Evolutionary conservation across 2,797 vertebrate species (phyloP).

Genomic region (Tenualosa ilisha): DNA sequence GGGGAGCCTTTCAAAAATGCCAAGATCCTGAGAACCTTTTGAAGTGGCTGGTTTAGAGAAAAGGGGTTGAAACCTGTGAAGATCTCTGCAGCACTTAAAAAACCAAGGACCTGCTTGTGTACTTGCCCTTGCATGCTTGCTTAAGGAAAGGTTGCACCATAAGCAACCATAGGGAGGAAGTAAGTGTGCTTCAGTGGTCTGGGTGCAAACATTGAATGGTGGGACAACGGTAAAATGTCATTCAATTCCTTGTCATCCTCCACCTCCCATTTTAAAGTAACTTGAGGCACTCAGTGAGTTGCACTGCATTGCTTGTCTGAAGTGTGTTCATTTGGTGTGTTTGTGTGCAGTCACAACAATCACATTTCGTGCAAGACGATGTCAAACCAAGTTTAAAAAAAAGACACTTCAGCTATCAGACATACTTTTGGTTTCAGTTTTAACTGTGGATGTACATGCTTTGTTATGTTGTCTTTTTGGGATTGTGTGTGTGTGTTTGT

Average conservation of each 20-base stretch:
- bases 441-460: not conserved
- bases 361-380: not conserved
- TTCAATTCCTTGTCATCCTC: not conserved
- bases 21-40: not conserved
- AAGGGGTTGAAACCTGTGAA: not conserved
- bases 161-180: not conserved
- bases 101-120: not conserved
- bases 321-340: not conserved
- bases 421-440: not conserved
- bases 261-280: not conserved
- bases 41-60: not conserved
- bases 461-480: not conserved
- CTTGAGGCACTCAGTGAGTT: not conserved
- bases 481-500: slow-evolving; percentile 30
- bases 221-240: not conserved
- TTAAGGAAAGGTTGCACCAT: too few relatives aligned
- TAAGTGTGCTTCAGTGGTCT: not conserved
- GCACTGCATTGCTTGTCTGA: not conserved
- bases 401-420: not conserved
- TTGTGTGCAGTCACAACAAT: not conserved
- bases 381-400: not conserved
- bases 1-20: not conserved
- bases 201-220: not conserved
- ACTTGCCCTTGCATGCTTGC: not conserved
- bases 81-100: not conserved